These are phyloP conservation scores for Noctilio leporinus DNA, from an alignment of 2,113 vertebrate genomes.

Conservation along the genomic window DNA sequence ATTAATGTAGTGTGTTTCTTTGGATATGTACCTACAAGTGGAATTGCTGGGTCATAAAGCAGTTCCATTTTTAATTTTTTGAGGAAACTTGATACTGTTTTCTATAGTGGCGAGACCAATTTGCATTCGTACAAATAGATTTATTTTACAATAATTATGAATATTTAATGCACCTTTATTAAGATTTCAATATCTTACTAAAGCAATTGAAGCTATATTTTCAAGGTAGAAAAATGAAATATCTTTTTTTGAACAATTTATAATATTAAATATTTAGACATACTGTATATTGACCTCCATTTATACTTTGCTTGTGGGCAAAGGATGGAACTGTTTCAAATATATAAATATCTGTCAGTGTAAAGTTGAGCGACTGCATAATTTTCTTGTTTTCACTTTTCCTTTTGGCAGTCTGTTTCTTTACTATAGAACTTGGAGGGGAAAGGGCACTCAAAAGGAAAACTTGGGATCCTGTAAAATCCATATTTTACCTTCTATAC, in stretches of 20 bases:
- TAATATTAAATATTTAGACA: not conserved
- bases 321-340: not conserved
- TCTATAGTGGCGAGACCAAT: not conserved
- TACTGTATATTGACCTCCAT: not conserved
- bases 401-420: not conserved
- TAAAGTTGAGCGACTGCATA: not conserved
- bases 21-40: too few species aligned
- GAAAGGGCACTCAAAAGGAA: not conserved
- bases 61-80: too few species aligned
- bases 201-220: not conserved
- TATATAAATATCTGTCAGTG: not conserved
- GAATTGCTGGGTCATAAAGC: too few species aligned
- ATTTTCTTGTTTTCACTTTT: not conserved
- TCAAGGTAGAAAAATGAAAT: not conserved
- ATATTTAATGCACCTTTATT: not conserved
- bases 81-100: not conserved
- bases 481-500: not conserved
- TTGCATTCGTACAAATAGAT: not conserved
- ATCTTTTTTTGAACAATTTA: not conserved
- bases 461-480: not conserved
- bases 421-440: not conserved
- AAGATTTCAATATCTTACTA: not conserved
- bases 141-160: not conserved
- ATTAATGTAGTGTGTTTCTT: too few species aligned
- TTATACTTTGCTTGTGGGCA: not conserved